These are phyloP conservation scores for Tympanoctomys barrerae DNA, from an alignment of 2,797 vertebrate genomes.

Conservation along the genomic window DNA sequence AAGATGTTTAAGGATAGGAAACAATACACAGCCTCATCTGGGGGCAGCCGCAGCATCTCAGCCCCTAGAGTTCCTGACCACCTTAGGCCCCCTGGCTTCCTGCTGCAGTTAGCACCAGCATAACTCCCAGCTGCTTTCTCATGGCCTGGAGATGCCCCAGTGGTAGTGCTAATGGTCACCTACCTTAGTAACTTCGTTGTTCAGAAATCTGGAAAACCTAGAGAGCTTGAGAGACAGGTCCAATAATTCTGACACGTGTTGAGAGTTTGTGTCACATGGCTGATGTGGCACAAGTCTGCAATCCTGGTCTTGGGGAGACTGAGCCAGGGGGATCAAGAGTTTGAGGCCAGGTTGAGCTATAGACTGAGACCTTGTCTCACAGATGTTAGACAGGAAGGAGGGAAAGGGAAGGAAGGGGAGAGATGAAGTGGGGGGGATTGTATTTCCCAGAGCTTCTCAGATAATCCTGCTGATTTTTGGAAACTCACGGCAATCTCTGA, in stretches of 20 bases:
- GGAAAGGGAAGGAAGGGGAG: not conserved
- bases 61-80: not conserved
- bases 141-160: conserved; percentile 39
- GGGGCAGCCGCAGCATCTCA: not conserved
- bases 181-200: not conserved
- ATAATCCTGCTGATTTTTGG: not conserved
- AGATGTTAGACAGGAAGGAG: not conserved
- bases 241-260: not conserved
- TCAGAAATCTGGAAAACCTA: not conserved
- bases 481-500: not conserved
- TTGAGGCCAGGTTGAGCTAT: not conserved
- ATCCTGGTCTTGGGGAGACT: not conserved
- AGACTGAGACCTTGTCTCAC: not conserved
- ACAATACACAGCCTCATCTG: not conserved
- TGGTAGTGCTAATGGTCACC: not conserved
- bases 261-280: not conserved
- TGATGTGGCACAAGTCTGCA: not conserved
- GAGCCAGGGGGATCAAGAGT: not conserved
- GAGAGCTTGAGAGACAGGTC: not conserved
- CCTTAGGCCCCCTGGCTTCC: not conserved
- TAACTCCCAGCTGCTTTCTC: conserved; percentile 62
- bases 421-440: no score
- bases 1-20: not conserved
- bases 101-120: not conserved
- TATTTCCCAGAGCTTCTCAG: not conserved